These are phyloP conservation scores for Drosophila teissieri DNA, from an alignment of 1,140 invertebrate genomes.

Conservation along the genomic window DNA sequence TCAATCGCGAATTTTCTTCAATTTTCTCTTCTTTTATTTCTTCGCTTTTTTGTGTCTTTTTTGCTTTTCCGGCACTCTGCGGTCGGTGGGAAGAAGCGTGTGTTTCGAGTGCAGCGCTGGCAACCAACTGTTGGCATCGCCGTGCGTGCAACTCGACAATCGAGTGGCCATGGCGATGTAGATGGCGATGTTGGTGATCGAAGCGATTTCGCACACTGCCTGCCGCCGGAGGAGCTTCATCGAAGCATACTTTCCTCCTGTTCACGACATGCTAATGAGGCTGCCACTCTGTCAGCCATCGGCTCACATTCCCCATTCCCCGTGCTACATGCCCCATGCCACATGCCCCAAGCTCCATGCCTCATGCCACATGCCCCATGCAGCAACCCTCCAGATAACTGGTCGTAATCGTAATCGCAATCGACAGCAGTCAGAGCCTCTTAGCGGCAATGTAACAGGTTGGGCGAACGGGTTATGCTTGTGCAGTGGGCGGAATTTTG, in stretches of 20 bases:
- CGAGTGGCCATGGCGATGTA: not conserved
- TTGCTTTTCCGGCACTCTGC: slow-evolving; percentile 19
- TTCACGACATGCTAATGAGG: slow-evolving; percentile 64
- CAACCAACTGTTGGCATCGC: slow-evolving; percentile 72
- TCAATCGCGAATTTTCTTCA: not conserved
- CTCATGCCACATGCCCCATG: no score
- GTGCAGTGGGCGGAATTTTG: not conserved
- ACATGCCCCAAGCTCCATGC: no score
- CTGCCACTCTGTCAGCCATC: slow-evolving; percentile 41
- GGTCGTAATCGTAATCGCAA: slow-evolving; percentile 49
- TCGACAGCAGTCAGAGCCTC: slow-evolving; percentile 69
- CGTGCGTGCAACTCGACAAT: slow-evolving; percentile 6
- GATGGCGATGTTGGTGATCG: slow-evolving; percentile 29
- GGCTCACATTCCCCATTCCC: no score
- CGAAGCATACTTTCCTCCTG: slow-evolving; percentile 78
- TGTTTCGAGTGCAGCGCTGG: slow-evolving; percentile 48
- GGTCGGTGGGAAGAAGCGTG: slow-evolving; percentile 1
- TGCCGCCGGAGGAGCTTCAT: slow-evolving; percentile 29
- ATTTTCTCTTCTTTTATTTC: not conserved
- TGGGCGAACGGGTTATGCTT: slow-evolving; percentile 1
- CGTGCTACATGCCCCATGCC: no score
- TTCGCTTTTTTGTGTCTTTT: no score
- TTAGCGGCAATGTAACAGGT: slow-evolving; percentile 59
- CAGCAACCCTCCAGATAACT: not conserved
- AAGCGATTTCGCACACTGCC: slow-evolving; percentile 41